A percentile compares a stretch with the other conserved stretches of the same genome.
Conservation (phyloP, 2,113 vertebrate species). For the Oenanthe melanoleuca region DNA sequence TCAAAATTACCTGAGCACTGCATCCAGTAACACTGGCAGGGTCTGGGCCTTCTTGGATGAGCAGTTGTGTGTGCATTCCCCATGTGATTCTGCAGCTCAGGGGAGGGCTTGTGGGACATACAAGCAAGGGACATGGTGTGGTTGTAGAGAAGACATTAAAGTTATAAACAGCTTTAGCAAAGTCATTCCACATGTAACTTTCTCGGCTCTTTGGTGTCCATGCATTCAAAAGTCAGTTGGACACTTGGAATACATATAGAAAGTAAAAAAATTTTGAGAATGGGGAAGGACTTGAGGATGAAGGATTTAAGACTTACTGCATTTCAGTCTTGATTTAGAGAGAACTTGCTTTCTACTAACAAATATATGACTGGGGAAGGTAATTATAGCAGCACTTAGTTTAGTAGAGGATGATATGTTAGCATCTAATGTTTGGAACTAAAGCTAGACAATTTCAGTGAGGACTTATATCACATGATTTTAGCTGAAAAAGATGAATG, state of each 20-base stretch:
- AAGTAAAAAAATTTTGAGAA: background rate
- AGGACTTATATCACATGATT: background rate
- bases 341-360: background rate
- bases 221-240: background rate
- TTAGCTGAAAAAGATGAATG: background rate
- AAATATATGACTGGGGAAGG: background rate
- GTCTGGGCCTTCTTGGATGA: background rate
- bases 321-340: background rate
- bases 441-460: background rate
- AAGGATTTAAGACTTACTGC: background rate
- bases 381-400: background rate
- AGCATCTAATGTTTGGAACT: background rate
- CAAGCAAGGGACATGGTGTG: background rate
- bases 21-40: background rate
- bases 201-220: background rate
- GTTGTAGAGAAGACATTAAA: background rate
- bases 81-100: background rate
- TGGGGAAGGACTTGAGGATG: background rate
- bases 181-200: background rate
- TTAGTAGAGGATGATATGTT: background rate
- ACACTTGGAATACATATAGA: background rate
- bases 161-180: background rate
- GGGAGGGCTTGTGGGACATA: background rate
- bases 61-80: background rate
- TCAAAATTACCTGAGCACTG: background rate